Base-by-base conservation (phyloP, 1,140 invertebrate species). In the Argopecten irradians region DNA sequence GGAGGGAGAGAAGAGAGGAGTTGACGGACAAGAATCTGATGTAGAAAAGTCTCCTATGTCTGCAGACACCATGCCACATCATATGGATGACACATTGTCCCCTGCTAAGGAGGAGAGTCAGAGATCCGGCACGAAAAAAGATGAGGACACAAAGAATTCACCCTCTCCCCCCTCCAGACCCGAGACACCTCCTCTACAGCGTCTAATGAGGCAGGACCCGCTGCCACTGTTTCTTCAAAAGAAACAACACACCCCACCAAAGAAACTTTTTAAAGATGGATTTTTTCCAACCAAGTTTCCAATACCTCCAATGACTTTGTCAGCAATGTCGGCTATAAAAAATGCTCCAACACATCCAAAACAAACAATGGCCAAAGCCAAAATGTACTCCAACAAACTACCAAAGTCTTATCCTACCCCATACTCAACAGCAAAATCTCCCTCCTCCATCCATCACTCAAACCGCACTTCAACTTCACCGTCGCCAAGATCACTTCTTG, bases 121-220 rank as follows among this genome's bases (percentile, higher is more conserved):
- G 11, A 85, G 16, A 34, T 36, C 83, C 35, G n/a, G 34, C 82
- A 39, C 41, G 86, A 87, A 36, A 87, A 83, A 82, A 34, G 55
- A 87, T 33, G 34, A 84, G 43, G 83, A 88, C 19, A 88, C 11
- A 85, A 88, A 88, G 84, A 84, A 55, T 43, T 88, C 83, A 28
- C 16, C 55, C 55, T 28, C 55, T 28, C n/a, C 55, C n/a, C 55
- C 55, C 33, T 84, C 82, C 71, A 85, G 92, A 14, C 83, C 92
- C 36, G 92, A 91, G 39, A 92, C 92, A 36, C 92, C 92, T 14
- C 92, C 92, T 34, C 88, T 92, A 34, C 88, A 92, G 83, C 87
- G 89, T 84, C 88, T 92, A 3, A 92, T 92, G 92, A 86, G 91
- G 36, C 92, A 92, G 84, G 92, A 92, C 84, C 89, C 83, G 34